phyloP scores from a whole-genome alignment of 2,888 invertebrate species.

The Amphipyra tragopoginis region DNA sequence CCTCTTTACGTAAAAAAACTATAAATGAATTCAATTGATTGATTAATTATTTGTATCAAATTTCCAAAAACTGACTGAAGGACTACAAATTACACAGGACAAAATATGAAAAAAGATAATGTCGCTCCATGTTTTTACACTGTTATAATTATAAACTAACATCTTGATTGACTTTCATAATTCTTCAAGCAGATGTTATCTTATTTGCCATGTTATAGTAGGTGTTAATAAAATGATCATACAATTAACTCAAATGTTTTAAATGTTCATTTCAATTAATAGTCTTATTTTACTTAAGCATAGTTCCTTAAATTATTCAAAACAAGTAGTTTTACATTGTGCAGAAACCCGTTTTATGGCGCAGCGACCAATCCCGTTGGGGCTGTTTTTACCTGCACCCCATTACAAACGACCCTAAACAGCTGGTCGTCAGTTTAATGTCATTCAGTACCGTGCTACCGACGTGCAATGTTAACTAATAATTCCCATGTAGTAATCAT shows the following conservation, averaged over 20 bases:
- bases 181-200: conserved; percentile 39
- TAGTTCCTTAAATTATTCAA: neutral
- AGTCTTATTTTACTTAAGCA: conserved; percentile 5
- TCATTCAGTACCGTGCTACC: conserved; percentile 35
- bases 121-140: neutral
- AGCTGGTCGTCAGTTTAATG: conserved; percentile 59
- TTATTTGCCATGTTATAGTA: conserved; percentile 31
- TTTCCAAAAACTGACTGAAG: neutral
- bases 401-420: conserved; percentile 47
- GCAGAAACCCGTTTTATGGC: conserved; percentile 8
- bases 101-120: too few species aligned
- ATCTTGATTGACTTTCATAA: neutral
- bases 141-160: neutral
- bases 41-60: neutral
- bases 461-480: conserved; percentile 60
- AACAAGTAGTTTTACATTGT: conserved; percentile 1
- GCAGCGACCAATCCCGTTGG: conserved; percentile 57
- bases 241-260: conserved; percentile 14
- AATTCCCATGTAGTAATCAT: conserved; percentile 48
- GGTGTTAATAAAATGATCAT: conserved; percentile 29
- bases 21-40: neutral
- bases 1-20: neutral
- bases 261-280: conserved; percentile 4
- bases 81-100: too few species aligned
- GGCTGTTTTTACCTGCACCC: conserved; percentile 77